Percentiles rank a stretch among this genome's conserved stretches.
Evolutionary conservation across 2,113 vertebrate genomes (phyloP).

Genomic region (Ursus arctos): DNA sequence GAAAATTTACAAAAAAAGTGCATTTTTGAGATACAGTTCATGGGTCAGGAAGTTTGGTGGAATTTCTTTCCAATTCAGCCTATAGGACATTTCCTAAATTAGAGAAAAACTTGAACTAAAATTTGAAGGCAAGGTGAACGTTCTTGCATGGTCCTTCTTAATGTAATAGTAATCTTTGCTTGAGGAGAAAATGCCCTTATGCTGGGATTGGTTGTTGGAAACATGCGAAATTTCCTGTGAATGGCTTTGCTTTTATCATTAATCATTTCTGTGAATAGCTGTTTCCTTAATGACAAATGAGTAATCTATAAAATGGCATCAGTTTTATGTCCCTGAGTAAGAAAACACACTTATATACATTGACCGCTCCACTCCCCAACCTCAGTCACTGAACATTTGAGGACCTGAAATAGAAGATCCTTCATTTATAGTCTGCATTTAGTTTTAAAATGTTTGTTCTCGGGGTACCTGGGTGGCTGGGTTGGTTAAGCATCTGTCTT

Average conservation of each 20-base stretch:
- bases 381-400: not conserved
- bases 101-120: not conserved
- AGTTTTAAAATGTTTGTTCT: not conserved
- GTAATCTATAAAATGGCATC: not conserved
- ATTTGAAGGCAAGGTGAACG: not conserved
- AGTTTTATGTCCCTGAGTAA: not conserved
- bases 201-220: not conserved
- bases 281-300: not conserved
- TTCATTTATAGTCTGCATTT: not conserved
- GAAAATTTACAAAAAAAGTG: not conserved
- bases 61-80: not conserved
- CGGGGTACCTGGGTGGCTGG: too few relatives aligned
- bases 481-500: too few relatives aligned
- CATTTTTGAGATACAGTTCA: not conserved
- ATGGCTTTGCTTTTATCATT: not conserved
- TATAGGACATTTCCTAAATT: not conserved
- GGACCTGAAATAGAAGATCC: not conserved
- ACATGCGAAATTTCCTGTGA: not conserved
- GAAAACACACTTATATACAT: not conserved
- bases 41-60: not conserved
- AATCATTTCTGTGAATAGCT: not conserved
- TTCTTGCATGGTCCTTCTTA: not conserved
- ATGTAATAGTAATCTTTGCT: not conserved
- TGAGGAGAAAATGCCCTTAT: not conserved
- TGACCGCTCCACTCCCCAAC: rapidly evolving